Base-by-base conservation (phyloP, 2,113 vertebrate genomes). In the Nesogale talazaci region DNA sequence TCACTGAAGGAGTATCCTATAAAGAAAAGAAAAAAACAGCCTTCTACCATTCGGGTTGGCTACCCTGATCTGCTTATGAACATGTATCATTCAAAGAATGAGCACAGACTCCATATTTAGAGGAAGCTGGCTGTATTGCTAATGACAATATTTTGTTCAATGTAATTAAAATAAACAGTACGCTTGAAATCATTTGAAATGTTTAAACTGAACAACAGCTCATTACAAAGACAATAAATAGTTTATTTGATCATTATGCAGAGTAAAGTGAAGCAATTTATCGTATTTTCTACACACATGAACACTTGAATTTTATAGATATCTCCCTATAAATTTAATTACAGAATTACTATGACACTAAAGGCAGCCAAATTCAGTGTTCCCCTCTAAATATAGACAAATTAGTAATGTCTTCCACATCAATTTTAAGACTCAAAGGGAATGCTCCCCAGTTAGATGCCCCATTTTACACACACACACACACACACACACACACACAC, bases 401-500 rank as follows among this genome's bases (percentile, higher is more conserved):
- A 96, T 94, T 38, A 94, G 57, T 6, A 69, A 88, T 87, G 67
- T 67, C 93, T 94, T 96, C 89, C 91, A 85, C 84, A 96, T 96
- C 17, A 0, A 8, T 90, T 88, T 91, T 89, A 36, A 70, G 94
- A 89, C 91, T 86, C 70, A 95, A 95, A 90, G 89, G 89, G 94
- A 40, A 91, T n/a, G 12, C 76, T 92, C 84, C 78, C 89, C 40
- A 31, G 40, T 92, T 36, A 67, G 91, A 38, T 23, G 94, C 67
- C 91, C 76, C 11, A n/a, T 40, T 46, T 95, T 95, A 61, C 91
- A 91, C 87, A 67, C 88, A 59, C 88, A 65, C 56, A 42, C 70
- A 89, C 90, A 93, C 90, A 90, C 93, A 90, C 94, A 95, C 11
- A 12, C 90, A 2, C 96, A 97, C 93, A 96, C 96, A n/a, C 65